Conservation (phyloP, 2,113 vertebrate genomes). For the Larimichthys polyactis region DNA sequence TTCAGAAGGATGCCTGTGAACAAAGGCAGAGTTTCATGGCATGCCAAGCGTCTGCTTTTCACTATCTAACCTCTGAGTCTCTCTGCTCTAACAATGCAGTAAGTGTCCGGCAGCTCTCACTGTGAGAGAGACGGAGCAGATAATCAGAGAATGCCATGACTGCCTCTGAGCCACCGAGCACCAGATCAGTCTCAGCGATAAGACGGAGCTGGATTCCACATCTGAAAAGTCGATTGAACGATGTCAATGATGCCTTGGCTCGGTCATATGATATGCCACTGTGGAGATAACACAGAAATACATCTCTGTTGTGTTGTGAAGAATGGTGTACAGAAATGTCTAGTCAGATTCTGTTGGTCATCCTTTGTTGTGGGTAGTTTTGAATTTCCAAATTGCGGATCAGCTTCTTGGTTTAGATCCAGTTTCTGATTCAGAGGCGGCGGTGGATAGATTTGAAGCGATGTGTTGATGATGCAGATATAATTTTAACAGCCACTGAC, state of each 20-base stretch:
- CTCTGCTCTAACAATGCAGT: constrained; percentile 56
- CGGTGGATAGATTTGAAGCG: constrained; percentile 23
- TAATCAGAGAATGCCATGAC: constrained; percentile 50
- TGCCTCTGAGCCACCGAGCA: constrained; percentile 28
- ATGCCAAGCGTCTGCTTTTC: constrained; percentile 41
- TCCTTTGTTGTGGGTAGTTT: constrained; percentile 43
- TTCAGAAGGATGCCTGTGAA: constrained; percentile 40
- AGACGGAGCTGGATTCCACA: constrained; percentile 33
- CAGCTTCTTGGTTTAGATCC: constrained; percentile 38
- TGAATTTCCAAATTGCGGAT: constrained; percentile 36
- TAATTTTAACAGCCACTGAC: constrained; percentile 25
- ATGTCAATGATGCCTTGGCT: constrained; percentile 21
- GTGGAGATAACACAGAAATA: constrained; percentile 36
- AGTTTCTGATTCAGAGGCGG: constrained; percentile 43
- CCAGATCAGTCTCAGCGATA: constrained; percentile 64
- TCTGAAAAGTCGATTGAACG: constrained; percentile 43
- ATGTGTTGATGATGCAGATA: constrained; percentile 38
- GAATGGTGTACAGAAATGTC: constrained; percentile 43
- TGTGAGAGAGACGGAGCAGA: constrained; percentile 47
- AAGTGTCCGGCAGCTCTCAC: constrained; percentile 31
- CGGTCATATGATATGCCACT: constrained; percentile 43
- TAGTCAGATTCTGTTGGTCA: constrained; percentile 28
- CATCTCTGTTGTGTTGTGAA: constrained; percentile 28
- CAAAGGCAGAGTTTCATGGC: constrained; percentile 39
- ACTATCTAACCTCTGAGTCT: constrained; percentile 10